Evolutionary conservation across 2,113 vertebrate species (phyloP).

Genomic region (Daubentonia madagascariensis): DNA sequence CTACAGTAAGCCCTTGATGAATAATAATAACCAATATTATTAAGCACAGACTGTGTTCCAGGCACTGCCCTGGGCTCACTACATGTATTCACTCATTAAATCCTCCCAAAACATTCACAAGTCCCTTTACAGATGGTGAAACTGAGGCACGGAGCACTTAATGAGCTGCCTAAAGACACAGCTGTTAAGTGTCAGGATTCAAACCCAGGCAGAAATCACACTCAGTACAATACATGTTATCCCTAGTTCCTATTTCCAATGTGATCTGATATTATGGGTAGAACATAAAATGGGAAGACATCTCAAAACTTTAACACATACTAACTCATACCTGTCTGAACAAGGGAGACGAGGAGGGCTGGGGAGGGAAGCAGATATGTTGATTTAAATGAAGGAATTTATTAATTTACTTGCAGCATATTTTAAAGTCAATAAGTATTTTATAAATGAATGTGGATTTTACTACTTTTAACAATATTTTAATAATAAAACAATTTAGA

Average conservation of each 20-base stretch:
- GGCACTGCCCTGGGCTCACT: not conserved
- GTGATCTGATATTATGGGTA: not conserved
- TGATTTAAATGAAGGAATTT: not conserved
- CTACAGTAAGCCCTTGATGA: not conserved
- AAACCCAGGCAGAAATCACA: not conserved
- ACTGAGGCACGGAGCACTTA: not conserved
- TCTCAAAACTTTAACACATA: not conserved
- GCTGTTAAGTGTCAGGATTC: not conserved
- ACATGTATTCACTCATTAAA: not conserved
- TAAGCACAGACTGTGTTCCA: not conserved
- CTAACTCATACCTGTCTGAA: not conserved
- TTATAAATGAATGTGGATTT: constrained; percentile 1
- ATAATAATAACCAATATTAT: not conserved
- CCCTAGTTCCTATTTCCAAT: not conserved
- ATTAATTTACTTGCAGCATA: not conserved
- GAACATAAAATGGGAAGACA: not conserved
- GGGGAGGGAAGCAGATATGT: no score
- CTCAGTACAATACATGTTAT: not conserved
- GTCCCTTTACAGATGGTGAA: not conserved
- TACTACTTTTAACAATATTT: not conserved
- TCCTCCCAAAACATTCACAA: not conserved
- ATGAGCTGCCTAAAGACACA: not conserved
- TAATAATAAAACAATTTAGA: not conserved
- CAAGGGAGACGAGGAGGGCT: not conserved
- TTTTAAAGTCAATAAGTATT: constrained; percentile 33